These are phyloP conservation scores for Pseudococcus jackbeardsleyi DNA, from an alignment of 2,888 invertebrate genomes.

Conservation along the genomic window DNA sequence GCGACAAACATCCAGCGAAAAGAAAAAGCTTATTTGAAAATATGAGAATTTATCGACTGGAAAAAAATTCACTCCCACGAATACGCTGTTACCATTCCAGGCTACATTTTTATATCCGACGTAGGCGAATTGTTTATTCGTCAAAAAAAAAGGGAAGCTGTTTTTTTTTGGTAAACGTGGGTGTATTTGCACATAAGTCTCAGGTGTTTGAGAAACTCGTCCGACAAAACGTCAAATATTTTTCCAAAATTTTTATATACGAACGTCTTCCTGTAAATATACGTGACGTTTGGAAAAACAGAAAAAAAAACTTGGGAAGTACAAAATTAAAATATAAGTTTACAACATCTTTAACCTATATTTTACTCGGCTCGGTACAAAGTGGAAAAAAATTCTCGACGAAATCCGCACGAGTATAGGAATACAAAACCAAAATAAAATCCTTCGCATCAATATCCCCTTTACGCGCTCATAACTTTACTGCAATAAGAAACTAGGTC, in stretches of 20 bases:
- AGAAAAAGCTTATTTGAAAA: neutral
- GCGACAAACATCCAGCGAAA: neutral
- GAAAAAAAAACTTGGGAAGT: neutral
- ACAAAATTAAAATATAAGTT: conserved; percentile 5
- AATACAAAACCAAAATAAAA: conserved; percentile 35
- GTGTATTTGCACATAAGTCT: neutral
- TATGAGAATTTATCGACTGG: conserved; percentile 19
- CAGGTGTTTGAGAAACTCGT: neutral
- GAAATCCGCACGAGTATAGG: neutral
- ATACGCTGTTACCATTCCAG: neutral
- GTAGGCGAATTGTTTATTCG: conserved; percentile 30
- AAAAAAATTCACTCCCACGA: conserved; percentile 10
- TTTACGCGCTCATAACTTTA: conserved; percentile 35
- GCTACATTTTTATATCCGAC: neutral
- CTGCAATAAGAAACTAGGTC: conserved; percentile 47
- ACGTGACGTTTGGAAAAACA: neutral
- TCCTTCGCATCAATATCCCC: conserved; percentile 15
- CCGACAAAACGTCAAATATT: neutral
- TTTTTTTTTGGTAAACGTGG: neutral
- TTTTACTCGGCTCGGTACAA: neutral
- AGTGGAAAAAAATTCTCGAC: neutral
- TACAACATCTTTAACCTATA: neutral
- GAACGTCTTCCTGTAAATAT: neutral
- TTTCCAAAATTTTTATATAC: neutral
- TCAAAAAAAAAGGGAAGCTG: neutral